A percentile compares a stretch with the other conserved stretches of the same genome.
phyloP scores from a whole-genome alignment of 1,140 invertebrate species.

The Mycetomoellerius zeteki region DNA sequence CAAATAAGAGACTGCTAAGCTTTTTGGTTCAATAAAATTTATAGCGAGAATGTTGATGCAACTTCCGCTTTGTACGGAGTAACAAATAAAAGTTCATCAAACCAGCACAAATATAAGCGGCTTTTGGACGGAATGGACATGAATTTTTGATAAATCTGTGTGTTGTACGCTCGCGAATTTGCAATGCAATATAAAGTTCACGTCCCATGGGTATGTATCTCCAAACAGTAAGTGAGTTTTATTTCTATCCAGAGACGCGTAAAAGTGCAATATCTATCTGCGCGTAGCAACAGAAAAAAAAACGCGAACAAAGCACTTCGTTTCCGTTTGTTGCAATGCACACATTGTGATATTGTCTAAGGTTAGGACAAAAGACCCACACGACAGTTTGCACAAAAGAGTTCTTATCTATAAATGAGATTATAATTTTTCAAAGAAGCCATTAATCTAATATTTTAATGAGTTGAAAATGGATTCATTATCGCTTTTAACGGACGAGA shows the following conservation, averaged over 20 bases:
- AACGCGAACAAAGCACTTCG: slow-evolving; percentile 9
- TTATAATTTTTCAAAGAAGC: not conserved
- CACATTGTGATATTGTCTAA: slow-evolving; percentile 11
- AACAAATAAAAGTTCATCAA: slow-evolving; percentile 38
- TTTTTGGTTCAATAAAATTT: not conserved
- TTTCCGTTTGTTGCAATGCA: slow-evolving; percentile 16
- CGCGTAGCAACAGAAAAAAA: slow-evolving; percentile 14
- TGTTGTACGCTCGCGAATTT: not conserved
- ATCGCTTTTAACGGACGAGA: not conserved
- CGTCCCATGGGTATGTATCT: not conserved
- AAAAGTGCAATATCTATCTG: slow-evolving; percentile 12
- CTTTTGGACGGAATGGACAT: slow-evolving; percentile 14
- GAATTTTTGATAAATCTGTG: slow-evolving; percentile 24
- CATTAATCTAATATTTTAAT: slow-evolving; percentile 13
- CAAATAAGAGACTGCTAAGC: not conserved
- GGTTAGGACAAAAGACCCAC: not conserved
- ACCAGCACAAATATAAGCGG: not conserved
- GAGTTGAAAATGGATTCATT: slow-evolving; percentile 2
- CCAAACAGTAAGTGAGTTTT: slow-evolving; percentile 33
- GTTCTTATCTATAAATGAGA: not conserved
- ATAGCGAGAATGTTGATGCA: not conserved
- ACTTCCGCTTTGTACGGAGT: not conserved
- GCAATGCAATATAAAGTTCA: slow-evolving; percentile 13
- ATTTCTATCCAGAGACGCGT: slow-evolving; percentile 37
- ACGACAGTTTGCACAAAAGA: slow-evolving; percentile 16